Base-by-base conservation (phyloP, 92 coral and sea anemone genomes). In the Paragorgia papillata region DNA sequence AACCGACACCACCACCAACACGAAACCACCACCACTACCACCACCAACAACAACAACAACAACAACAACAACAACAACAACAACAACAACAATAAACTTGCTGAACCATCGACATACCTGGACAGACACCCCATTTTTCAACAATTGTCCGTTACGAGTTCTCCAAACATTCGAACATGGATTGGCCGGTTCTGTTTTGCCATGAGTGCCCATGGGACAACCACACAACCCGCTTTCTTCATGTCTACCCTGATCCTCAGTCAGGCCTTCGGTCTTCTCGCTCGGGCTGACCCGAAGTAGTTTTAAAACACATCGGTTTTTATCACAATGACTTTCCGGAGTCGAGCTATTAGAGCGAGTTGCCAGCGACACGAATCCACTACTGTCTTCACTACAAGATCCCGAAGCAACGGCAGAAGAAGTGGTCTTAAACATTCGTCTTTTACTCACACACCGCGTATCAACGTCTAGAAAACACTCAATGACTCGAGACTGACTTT, bases 381-480 rank as follows among this genome's bases (percentile, higher is more conserved):
- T 56, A 17, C 62, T 56, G 18, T 7, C 30, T 17, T 22, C 30
- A 56, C 62, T 22, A 22, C 62, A 28, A 3, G 14, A 56, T 15
- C 8, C 1, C 30, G 62, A 56, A 3, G 30, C 15, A 46, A n/a
- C 53, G n/a, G 53, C 53, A 46, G 53, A 46, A 46, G 53, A 46
- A 7, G 14, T 9, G 7, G n/a, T 46, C 53, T n/a, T 46, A 2
- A 7, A n/a, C 12, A 46, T 2, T 46, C 15, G 2, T 9, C n/a
- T 46, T 6, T 19, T 13, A 40, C 19, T 1, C 1, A 48, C 34
- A 49, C 39, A 3, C 21, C 22, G 49, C 0, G 27, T 27, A 26
- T 50, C 33, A 25, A 71, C n/a, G 51, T 71, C 19, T 28, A 32
- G 12, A 25, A 71, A 71, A 54, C 78, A 71, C 22, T 57, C 29